phyloP scores from a whole-genome alignment of 2,797 vertebrate species.

The Chelmon rostratus region DNA sequence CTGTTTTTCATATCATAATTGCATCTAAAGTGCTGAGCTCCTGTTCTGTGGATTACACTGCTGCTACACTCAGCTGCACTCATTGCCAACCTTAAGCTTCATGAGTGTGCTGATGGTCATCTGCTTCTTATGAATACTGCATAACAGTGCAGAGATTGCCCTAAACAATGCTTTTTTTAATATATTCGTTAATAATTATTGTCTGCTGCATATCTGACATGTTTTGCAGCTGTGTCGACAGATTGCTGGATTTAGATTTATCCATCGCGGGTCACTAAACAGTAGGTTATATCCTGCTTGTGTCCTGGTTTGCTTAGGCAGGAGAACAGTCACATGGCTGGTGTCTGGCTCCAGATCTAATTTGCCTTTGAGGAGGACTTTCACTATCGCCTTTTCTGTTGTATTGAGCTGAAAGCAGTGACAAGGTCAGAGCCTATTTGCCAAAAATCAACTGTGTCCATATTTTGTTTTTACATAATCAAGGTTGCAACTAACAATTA shows the following conservation, averaged over 20 bases:
- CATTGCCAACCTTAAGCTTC: conserved; percentile 8
- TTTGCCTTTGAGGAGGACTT: background rate
- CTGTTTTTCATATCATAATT: conserved; percentile 57
- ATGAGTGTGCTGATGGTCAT: conserved; percentile 32
- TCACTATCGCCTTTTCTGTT: background rate
- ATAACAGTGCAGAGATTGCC: conserved; percentile 5
- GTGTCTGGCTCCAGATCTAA: background rate
- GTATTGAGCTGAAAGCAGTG: background rate
- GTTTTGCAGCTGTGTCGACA: background rate
- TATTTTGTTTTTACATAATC: background rate
- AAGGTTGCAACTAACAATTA: no score
- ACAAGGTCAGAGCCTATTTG: background rate
- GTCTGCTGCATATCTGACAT: background rate
- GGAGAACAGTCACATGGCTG: background rate
- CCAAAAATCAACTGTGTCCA: conserved; percentile 13
- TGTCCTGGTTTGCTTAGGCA: background rate
- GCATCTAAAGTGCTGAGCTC: conserved; percentile 41
- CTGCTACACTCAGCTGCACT: conserved; percentile 5
- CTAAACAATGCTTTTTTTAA: background rate
- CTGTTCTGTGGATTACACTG: conserved; percentile 12
- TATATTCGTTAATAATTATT: conserved; percentile 8
- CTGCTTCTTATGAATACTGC: conserved; percentile 25
- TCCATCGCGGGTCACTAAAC: background rate
- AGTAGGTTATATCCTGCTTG: background rate
- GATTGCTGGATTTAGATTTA: conserved; percentile 4